Percentiles rank a stretch among this genome's conserved stretches.
Conservation (phyloP, 1,140 invertebrate species). For the Drosophila kurseongensis region DNA sequence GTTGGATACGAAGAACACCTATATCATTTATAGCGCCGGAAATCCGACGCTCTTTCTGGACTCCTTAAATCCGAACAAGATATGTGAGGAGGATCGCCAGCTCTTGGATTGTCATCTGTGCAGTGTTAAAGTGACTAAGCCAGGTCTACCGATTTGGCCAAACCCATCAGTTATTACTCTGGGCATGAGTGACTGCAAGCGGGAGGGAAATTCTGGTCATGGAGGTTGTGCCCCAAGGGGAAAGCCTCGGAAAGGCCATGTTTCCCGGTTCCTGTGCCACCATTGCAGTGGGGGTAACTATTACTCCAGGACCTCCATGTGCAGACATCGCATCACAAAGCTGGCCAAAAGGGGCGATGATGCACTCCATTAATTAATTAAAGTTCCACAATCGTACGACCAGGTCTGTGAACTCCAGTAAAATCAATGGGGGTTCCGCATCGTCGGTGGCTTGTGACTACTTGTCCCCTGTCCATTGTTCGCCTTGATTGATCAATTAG, state of each 20-base stretch:
- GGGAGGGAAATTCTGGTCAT: not conserved
- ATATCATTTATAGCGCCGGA: slow-evolving; percentile 56
- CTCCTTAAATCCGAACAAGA: slow-evolving; percentile 25
- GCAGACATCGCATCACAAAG: not conserved
- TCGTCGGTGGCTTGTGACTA: slow-evolving; percentile 9
- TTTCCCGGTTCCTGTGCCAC: not conserved
- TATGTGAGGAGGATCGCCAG: slow-evolving; percentile 17
- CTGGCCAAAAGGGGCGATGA: not conserved
- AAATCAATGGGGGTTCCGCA: not conserved
- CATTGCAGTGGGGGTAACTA: not conserved
- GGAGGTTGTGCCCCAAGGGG: not conserved
- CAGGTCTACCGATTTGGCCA: slow-evolving; percentile 31
- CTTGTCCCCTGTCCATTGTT: not conserved
- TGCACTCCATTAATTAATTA: not conserved
- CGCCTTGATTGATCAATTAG: slow-evolving; percentile 62
- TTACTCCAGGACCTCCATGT: not conserved
- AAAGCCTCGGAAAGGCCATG: not conserved
- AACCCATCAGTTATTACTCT: slow-evolving; percentile 35
- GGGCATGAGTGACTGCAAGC: slow-evolving; percentile 18
- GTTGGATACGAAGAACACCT: slow-evolving; percentile 30
- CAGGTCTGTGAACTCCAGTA: slow-evolving; percentile 22
- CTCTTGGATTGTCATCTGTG: slow-evolving; percentile 45
- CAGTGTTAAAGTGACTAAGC: slow-evolving; percentile 20
- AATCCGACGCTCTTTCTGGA: slow-evolving; percentile 48
- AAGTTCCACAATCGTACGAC: not conserved